phyloP scores from a whole-genome alignment of 2,888 invertebrate species.

The Aromia moschata region DNA sequence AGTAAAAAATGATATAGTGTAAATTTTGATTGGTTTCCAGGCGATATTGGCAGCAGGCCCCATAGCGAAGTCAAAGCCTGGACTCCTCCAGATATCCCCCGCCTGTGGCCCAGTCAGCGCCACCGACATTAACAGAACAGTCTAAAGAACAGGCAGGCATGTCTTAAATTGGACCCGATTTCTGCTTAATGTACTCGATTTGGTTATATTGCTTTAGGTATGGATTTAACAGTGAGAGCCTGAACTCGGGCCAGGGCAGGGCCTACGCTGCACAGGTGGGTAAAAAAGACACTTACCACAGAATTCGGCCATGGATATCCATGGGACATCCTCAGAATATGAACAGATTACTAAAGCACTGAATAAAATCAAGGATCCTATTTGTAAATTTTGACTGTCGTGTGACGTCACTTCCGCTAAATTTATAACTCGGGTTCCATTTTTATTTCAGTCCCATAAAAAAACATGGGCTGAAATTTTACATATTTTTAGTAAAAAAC shows the following conservation, averaged over 20 bases:
- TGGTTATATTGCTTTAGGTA: conserved; percentile 62
- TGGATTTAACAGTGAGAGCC: conserved; percentile 60
- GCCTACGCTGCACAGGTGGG: conserved; percentile 59
- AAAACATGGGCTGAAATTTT: no score
- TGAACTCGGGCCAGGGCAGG: conserved; percentile 58
- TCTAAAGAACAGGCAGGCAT: conserved; percentile 66
- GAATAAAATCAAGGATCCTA: no score
- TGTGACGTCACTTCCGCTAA: no score
- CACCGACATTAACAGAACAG: conserved; percentile 72
- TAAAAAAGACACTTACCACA: no score
- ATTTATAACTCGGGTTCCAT: no score
- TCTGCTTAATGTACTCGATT: conserved; percentile 62
- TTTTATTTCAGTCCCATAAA: no score
- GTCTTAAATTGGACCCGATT: conserved; percentile 59
- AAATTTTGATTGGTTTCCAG: conserved; percentile 58
- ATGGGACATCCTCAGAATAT: no score
- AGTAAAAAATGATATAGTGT: conserved; percentile 13
- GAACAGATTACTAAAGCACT: no score
- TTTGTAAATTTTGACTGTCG: no score
- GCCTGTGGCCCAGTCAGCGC: conserved; percentile 74
- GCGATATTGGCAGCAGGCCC: conserved; percentile 83
- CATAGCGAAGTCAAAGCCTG: conserved; percentile 88
- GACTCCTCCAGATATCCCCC: conserved; percentile 72
- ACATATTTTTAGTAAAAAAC: no score
- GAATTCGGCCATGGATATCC: no score